phyloP scores from a whole-genome alignment of 2,888 invertebrate genomes.

The Maniola hyperantus region DNA sequence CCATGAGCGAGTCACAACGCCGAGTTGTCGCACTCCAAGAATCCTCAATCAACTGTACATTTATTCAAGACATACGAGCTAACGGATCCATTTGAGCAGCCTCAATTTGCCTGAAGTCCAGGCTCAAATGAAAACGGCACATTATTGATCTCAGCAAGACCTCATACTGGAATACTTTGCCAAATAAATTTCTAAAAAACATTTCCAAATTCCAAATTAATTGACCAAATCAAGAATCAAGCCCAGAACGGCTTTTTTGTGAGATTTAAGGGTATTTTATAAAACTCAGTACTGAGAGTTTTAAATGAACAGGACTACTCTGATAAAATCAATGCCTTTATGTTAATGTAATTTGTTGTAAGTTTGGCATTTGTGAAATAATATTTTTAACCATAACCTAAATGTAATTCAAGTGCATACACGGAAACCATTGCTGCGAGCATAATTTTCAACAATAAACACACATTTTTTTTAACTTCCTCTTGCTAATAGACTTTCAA shows the following conservation, averaged over 20 bases:
- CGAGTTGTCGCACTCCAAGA: too few relatives aligned
- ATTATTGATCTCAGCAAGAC: background rate
- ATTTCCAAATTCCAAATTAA: background rate
- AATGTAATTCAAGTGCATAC: background rate
- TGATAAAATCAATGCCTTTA: background rate
- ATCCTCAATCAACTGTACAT: too few relatives aligned
- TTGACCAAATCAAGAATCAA: background rate
- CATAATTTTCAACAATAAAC: conserved; percentile 2
- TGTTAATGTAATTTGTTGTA: background rate
- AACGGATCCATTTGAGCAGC: too few relatives aligned
- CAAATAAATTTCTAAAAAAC: background rate
- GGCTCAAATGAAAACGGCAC: too few relatives aligned
- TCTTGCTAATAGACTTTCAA: conserved; percentile 4
- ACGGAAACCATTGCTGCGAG: background rate
- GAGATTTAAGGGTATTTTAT: background rate
- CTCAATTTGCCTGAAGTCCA: too few relatives aligned
- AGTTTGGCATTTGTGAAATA: background rate
- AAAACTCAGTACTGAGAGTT: background rate
- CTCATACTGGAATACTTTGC: background rate
- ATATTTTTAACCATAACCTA: background rate
- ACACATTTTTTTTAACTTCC: background rate
- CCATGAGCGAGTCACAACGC: too few relatives aligned
- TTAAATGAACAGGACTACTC: background rate
- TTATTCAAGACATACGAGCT: too few relatives aligned
- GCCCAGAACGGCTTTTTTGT: background rate